phyloP scores from a whole-genome alignment of 2,888 invertebrate genomes.

The Thymelicus sylvestris region DNA sequence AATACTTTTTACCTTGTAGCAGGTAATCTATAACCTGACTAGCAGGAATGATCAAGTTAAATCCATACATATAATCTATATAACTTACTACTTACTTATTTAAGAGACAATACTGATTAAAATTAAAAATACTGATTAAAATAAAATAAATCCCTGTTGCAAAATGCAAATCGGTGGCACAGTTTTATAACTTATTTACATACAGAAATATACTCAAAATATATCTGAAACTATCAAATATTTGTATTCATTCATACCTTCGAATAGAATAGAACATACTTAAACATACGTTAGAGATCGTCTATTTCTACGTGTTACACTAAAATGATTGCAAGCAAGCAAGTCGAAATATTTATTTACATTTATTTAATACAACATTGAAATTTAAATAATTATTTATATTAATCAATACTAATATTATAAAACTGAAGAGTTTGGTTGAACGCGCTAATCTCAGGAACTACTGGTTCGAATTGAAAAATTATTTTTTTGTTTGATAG shows the following conservation, averaged over 20 bases:
- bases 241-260: background rate
- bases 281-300: no score
- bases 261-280: background rate
- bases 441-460: no score
- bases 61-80: background rate
- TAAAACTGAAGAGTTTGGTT: no score
- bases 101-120: background rate
- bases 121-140: conserved; percentile 12
- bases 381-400: no score
- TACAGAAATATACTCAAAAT: background rate
- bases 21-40: background rate
- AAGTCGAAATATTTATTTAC: no score
- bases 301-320: no score
- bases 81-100: background rate
- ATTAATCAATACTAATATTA: no score
- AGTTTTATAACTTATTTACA: conserved; percentile 4
- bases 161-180: conserved; percentile 30
- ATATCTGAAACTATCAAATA: background rate
- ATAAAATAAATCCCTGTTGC: conserved; percentile 24
- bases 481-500: no score
- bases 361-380: no score
- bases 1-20: background rate
- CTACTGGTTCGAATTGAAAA: no score
- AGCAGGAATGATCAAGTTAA: background rate
- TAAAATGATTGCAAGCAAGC: no score